These are phyloP conservation scores for Pinctada fucata DNA, from an alignment of 2,888 invertebrate genomes.

Conservation along the genomic window DNA sequence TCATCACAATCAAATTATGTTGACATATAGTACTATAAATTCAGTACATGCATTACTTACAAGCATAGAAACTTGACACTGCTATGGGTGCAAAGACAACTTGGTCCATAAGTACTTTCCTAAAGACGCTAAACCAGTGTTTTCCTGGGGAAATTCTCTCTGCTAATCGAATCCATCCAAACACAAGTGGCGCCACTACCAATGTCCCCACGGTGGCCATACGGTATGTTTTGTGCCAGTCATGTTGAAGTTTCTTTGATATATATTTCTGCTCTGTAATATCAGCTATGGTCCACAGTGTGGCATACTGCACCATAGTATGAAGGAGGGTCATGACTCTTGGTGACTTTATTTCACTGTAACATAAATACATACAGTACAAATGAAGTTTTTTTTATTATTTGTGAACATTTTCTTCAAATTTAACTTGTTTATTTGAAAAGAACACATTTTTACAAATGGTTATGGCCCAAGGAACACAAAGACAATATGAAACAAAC, in stretches of 20 bases:
- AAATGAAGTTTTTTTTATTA: too few species aligned
- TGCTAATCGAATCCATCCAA: conserved; percentile 52
- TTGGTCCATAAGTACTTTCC: conserved; percentile 54
- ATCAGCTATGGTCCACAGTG: conserved; percentile 48
- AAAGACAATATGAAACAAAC: too few species aligned
- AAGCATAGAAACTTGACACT: conserved; percentile 53
- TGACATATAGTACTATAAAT: too few species aligned
- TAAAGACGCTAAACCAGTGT: conserved; percentile 37
- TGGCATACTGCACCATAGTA: conserved; percentile 47
- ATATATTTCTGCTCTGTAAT: conserved; percentile 47
- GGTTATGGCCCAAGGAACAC: too few species aligned
- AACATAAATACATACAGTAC: too few species aligned
- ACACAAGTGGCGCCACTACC: conserved; percentile 55
- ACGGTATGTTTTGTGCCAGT: conserved; percentile 49
- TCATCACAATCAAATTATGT: too few species aligned
- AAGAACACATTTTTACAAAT: too few species aligned
- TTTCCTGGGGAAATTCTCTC: conserved; percentile 50
- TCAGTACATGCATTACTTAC: conserved; percentile 38
- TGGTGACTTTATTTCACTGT: neutral
- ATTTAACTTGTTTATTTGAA: too few species aligned
- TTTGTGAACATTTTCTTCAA: too few species aligned
- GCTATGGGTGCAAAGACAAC: conserved; percentile 52
- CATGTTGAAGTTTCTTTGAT: conserved; percentile 43
- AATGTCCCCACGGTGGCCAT: conserved; percentile 50
- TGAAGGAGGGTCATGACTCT: conserved; percentile 33